Conservation (phyloP, 2,113 vertebrate species). For the Helogale parvula region DNA sequence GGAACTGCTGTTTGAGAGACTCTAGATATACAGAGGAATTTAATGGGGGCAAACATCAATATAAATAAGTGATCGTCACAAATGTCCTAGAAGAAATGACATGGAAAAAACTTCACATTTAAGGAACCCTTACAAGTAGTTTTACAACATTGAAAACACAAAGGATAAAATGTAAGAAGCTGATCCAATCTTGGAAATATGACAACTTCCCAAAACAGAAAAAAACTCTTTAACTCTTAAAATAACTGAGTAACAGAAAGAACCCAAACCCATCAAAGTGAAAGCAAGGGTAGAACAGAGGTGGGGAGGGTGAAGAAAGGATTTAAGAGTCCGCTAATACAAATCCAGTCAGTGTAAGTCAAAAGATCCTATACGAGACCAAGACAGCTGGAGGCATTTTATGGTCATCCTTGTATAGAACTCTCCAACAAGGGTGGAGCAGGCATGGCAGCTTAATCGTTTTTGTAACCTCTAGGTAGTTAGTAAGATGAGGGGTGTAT, state of each 20-base stretch:
- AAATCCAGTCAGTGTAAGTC: neutral
- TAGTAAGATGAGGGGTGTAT: neutral
- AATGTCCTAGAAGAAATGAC: neutral
- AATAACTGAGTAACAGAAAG: conserved; percentile 42
- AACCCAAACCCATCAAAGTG: neutral
- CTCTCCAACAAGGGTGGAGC: neutral
- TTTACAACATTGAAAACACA: neutral
- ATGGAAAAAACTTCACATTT: neutral
- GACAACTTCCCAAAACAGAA: neutral
- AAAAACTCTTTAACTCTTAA: neutral
- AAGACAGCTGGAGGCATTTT: neutral
- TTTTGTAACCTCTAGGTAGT: neutral
- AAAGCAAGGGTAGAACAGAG: neutral
- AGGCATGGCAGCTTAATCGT: neutral
- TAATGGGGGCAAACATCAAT: neutral
- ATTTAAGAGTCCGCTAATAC: neutral
- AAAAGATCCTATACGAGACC: conserved; percentile 2
- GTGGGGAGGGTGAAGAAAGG: neutral
- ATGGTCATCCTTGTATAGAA: neutral
- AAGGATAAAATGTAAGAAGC: neutral
- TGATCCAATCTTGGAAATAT: neutral
- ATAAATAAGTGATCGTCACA: neutral
- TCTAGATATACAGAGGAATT: neutral
- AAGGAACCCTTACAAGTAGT: neutral
- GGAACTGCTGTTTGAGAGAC: neutral